Evolutionary conservation across 2,888 invertebrate species (phyloP), one percentile per base, ranked within the genome.

Genomic region (Isotomurus palustris): DNA sequence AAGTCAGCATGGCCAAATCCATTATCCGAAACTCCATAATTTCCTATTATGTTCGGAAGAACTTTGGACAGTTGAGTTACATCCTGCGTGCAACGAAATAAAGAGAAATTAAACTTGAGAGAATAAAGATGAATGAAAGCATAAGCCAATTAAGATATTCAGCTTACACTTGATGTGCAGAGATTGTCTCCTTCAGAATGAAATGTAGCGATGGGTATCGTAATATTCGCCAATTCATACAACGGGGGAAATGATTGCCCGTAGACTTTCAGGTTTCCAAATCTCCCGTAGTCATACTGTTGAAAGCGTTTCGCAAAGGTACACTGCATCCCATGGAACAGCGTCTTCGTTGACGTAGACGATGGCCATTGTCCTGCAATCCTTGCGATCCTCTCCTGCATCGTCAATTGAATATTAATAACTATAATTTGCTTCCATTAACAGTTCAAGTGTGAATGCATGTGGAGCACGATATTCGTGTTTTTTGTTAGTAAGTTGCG

Each of bases 261-360:
- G 47, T 47, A 47, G 19, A 12, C 8, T n/a, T 47, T 27, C 5
- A 14, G 5, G 17, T 47, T 47, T 6, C 12, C 47, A 27, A 28
- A 10, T 47, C 19, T 47, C 28, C 47, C 47, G 47, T 47, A 47
- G 17, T 47, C 28, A 17, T 27, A 47, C 4, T 47, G 27, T 17
- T 24, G 47, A 28, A 47, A 47, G 14, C 6, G 19, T 5, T 19
- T 19, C 10, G 28, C 12, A 24, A 28, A 4, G 28, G 28, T 12
- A 17, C 47, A 47, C n/a, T 47, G 47, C 6, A 10, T 47, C 3
- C 47, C 47, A 19, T 47, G 47, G 17, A 25, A 27, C 3, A 47
- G n/a, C 8, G 28, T 24, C 47, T 47, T 47, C 28, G 28, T 3
- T 17, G 47, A 47, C 12, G 47, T 47, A n/a, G 47, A 19, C 5